Evolutionary conservation across 2,797 vertebrate genomes (phyloP).

Genomic region (Spizella passerina): DNA sequence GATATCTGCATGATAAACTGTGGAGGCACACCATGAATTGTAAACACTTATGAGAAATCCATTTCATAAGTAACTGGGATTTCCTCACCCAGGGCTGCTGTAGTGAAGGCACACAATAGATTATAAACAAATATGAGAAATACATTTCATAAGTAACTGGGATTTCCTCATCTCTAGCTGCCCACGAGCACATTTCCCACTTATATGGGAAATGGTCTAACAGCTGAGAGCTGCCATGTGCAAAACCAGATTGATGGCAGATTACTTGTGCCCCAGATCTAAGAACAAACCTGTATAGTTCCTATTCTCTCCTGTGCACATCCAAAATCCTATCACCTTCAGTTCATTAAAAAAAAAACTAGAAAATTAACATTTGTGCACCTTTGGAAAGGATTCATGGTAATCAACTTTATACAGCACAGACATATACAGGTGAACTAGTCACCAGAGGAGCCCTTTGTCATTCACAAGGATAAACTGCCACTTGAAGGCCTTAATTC

Average conservation of each 20-base stretch:
- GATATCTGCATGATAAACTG: not conserved
- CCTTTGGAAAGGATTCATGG: not conserved
- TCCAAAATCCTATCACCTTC: not conserved
- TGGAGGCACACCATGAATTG: not conserved
- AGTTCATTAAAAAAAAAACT: not conserved
- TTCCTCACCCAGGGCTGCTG: not conserved
- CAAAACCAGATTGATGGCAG: not conserved
- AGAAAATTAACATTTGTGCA: not conserved
- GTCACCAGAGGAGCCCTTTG: not conserved
- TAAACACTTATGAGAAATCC: not conserved
- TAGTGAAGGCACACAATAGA: not conserved
- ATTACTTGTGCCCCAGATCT: not conserved
- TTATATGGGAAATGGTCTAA: not conserved
- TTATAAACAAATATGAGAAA: not conserved
- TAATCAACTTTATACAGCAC: not conserved
- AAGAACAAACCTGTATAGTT: not conserved
- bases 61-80: constrained; percentile 5
- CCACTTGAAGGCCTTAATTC: not conserved
- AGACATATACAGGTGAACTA: not conserved
- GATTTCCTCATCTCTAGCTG: constrained; percentile 4
- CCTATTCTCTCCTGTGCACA: not conserved
- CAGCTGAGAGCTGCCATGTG: not conserved
- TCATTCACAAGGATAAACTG: not conserved
- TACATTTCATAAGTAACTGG: not conserved
- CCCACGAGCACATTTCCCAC: not conserved